phyloP scores from a whole-genome alignment of 2,888 invertebrate genomes.

The Dryococelus australis region DNA sequence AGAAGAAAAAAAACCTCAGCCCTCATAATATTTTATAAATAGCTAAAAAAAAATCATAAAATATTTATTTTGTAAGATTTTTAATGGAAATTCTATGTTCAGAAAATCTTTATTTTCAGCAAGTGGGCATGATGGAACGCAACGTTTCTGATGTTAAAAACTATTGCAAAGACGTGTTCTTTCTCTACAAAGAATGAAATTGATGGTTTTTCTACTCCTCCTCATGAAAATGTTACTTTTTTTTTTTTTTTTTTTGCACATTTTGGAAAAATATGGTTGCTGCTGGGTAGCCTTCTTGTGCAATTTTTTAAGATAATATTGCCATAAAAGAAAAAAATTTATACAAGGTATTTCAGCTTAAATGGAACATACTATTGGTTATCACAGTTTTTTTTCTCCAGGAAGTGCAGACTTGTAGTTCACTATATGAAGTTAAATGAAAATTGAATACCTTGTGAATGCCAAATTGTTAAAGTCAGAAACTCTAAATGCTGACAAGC shows the following conservation, averaged over 20 bases:
- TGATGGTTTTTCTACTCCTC: neutral
- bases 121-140: neutral
- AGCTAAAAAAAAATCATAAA: too few relatives aligned
- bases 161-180: neutral
- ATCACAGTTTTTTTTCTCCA: neutral
- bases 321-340: neutral
- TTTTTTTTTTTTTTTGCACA: neutral
- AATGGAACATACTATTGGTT: neutral
- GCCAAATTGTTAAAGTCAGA: neutral
- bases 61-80: too few relatives aligned
- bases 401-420: constrained; percentile 13
- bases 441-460: too few relatives aligned
- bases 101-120: too few relatives aligned
- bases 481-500: neutral
- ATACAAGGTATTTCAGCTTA: neutral
- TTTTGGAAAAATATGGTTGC: too few relatives aligned
- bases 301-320: neutral
- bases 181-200: constrained; percentile 10
- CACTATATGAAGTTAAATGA: neutral
- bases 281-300: too few relatives aligned
- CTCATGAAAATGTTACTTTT: too few relatives aligned
- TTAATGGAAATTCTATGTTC: too few relatives aligned
- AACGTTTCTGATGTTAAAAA: constrained; percentile 17
- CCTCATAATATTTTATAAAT: too few relatives aligned
- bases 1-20: too few relatives aligned